Percentiles rank a stretch among this genome's conserved stretches.
Conservation (phyloP, 2,113 vertebrate species). For the Bubo scandiacus region DNA sequence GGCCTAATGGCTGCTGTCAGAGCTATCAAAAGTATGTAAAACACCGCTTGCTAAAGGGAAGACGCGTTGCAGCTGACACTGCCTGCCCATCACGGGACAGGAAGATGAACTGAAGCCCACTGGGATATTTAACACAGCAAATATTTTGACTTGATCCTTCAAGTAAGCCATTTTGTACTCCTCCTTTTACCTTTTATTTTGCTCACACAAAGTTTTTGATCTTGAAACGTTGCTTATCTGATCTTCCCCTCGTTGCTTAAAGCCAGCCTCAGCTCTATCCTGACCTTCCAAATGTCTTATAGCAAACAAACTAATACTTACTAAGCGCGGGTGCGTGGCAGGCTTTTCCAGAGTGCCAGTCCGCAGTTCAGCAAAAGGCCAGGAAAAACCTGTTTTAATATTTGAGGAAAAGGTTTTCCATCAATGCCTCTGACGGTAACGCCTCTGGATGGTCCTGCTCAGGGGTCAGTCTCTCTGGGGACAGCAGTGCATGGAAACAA, state of each 20-base stretch:
- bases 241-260: background rate
- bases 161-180: background rate
- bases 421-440: background rate
- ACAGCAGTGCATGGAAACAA: background rate
- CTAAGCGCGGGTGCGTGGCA: accelerated
- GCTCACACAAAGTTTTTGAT: background rate
- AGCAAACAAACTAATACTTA: background rate
- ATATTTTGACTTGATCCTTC: background rate
- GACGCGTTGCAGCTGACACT: background rate
- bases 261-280: background rate
- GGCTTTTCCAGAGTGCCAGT: background rate
- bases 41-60: background rate
- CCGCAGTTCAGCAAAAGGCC: background rate
- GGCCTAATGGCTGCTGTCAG: background rate
- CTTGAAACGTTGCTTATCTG: accelerated
- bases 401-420: background rate
- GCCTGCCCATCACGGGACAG: background rate
- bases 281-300: background rate
- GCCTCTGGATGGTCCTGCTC: background rate
- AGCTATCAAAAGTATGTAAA: background rate
- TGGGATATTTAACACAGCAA: background rate
- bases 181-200: background rate
- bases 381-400: background rate
- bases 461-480: background rate
- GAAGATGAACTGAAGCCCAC: background rate